Evolutionary conservation across 2,797 vertebrate genomes (phyloP).

Genomic region (Salarias fasciatus): DNA sequence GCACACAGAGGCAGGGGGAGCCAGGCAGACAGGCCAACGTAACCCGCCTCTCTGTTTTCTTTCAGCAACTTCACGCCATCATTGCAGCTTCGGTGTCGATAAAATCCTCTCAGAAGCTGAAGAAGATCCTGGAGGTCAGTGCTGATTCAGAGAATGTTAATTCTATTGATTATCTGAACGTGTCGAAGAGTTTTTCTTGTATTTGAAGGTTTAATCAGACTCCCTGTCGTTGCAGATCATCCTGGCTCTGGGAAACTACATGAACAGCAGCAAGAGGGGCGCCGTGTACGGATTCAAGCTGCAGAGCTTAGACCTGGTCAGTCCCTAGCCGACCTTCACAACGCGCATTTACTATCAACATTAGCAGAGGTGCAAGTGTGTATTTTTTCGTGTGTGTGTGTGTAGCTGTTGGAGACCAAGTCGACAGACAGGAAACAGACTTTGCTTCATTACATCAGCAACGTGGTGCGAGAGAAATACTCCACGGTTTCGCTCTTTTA

Average conservation of each 20-base stretch:
- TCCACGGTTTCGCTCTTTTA: constrained; percentile 88
- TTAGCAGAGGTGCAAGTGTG: too few relatives aligned
- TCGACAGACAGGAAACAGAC: constrained; percentile 96
- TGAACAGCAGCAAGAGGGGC: constrained; percentile 98
- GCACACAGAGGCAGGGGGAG: neutral
- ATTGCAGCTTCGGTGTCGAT: constrained; percentile 98
- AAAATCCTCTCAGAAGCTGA: constrained; percentile 97
- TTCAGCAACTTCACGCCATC: constrained; percentile 95
- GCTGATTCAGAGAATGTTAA: too few relatives aligned
- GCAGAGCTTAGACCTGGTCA: constrained; percentile 96
- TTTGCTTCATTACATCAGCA: constrained; percentile 93
- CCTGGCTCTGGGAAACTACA: constrained; percentile 97
- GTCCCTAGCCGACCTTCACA: neutral
- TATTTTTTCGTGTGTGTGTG: constrained; percentile 13
- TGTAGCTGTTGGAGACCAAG: constrained; percentile 94
- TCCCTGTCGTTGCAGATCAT: constrained; percentile 85
- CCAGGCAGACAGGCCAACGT: neutral
- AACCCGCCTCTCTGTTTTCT: constrained; percentile 28
- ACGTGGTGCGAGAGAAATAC: constrained; percentile 93
- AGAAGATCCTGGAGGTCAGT: constrained; percentile 95
- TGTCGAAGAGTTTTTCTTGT: too few relatives aligned
- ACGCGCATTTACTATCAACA: too few relatives aligned
- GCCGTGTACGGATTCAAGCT: constrained; percentile 98
- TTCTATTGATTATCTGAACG: too few relatives aligned
- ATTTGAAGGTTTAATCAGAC: neutral